A percentile compares a stretch with the other conserved stretches of the same genome.
phyloP scores from a whole-genome alignment of 2,113 vertebrate genomes.

The Tympanuchus pallidicinctus region DNA sequence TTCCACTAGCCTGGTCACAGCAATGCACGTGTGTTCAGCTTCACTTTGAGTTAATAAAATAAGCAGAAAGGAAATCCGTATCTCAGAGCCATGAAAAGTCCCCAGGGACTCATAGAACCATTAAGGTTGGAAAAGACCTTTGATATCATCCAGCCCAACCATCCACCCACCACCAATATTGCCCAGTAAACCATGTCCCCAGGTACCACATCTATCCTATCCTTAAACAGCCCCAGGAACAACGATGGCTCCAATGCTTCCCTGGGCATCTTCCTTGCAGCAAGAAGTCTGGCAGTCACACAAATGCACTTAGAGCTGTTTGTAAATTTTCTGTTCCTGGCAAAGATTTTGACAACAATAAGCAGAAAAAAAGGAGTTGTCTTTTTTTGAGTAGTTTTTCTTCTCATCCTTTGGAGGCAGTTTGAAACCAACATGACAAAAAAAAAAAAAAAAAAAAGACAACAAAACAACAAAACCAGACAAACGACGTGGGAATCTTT shows the following conservation, averaged over 20 bases:
- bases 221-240: no score
- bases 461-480: no score
- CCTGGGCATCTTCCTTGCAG: not conserved
- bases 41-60: not conserved
- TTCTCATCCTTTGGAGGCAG: not conserved
- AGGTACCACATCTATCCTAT: no score
- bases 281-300: not conserved
- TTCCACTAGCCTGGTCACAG: not conserved
- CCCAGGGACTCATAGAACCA: no score
- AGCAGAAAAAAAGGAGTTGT: not conserved
- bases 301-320: not conserved
- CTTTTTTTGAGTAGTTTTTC: not conserved
- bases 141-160: no score
- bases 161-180: no score
- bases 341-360: slow-evolving; percentile 6
- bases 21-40: not conserved
- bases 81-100: not conserved
- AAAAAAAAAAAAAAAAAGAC: not conserved
- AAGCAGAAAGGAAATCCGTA: not conserved
- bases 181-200: no score
- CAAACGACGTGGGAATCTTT: not conserved
- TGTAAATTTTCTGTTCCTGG: not conserved
- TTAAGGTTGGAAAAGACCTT: no score
- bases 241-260: no score
- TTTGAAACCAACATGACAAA: not conserved